Conservation (phyloP, 2,797 vertebrate genomes). For the Peromyscus eremicus region DNA sequence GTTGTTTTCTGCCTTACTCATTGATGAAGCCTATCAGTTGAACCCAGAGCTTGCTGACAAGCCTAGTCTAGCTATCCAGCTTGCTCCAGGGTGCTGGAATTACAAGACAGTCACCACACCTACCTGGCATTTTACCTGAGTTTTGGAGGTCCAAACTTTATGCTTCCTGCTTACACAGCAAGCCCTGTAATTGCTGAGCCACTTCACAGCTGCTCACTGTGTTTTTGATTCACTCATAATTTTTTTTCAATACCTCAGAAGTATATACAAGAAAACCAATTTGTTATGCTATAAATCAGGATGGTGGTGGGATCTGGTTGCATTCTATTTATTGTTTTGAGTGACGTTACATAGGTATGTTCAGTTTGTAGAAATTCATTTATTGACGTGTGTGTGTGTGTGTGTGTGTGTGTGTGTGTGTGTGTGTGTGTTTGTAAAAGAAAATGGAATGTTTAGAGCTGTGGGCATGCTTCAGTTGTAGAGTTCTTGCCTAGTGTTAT, state of each 20-base stretch:
- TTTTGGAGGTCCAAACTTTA: background rate
- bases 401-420: too few relatives aligned
- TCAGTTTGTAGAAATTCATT: background rate
- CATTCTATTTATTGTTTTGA: conserved; percentile 7
- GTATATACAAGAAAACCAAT: conserved; percentile 12
- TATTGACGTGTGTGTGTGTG: background rate
- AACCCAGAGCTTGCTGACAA: background rate
- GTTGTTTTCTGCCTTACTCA: background rate
- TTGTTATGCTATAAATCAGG: background rate
- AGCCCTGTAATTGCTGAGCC: background rate
- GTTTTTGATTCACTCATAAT: background rate
- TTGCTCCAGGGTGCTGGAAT: background rate
- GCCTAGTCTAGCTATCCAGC: background rate
- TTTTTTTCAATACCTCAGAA: background rate
- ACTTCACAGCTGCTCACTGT: background rate
- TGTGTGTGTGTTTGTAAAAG: background rate
- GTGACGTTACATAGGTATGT: background rate
- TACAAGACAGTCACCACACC: background rate
- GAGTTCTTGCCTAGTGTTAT: background rate
- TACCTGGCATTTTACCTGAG: background rate
- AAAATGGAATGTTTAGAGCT: background rate
- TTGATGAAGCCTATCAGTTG: background rate
- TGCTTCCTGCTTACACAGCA: background rate
- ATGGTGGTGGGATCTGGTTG: background rate
- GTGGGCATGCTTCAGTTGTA: background rate